These are phyloP conservation scores for Caenorhabditis elegans DNA, from an alignment of 1,140 invertebrate species.

Conservation along the genomic window WBcel235 BX284605.5:13514501-13515000, in stretches of 20 bases:
- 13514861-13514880: background rate
- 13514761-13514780: background rate
- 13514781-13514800: constrained; percentile 11
- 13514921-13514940: no score
- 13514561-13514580: background rate
- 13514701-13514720: background rate
- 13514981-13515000: no score
- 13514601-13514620: constrained; percentile 34
- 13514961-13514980: no score
- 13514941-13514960: no score
- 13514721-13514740: background rate
- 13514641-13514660: background rate
- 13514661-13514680: background rate
- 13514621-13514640: background rate
- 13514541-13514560: constrained; percentile 28
- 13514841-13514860: background rate
- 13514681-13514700: background rate
- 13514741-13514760: background rate
- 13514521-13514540: constrained; percentile 38
- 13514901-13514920: no score
- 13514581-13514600: constrained; percentile 38
- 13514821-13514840: background rate
- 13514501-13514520: constrained; percentile 42
- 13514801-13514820: background rate
- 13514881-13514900: no score